Evolutionary conservation across 1,140 invertebrate genomes (phyloP).

Genomic region (Cotesia vestalis): DNA sequence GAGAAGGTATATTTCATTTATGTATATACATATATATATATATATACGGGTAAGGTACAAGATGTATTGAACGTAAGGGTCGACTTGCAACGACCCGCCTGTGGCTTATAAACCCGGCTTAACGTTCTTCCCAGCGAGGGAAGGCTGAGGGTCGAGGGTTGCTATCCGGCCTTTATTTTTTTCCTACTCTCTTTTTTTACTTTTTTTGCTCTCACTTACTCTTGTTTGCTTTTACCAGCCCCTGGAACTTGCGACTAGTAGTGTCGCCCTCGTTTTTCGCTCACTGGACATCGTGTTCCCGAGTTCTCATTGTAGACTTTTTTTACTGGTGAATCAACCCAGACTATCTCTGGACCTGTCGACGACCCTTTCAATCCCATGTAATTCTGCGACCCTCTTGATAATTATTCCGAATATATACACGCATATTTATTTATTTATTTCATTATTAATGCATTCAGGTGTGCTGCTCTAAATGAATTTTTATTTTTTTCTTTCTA

Average conservation of each 20-base stretch:
- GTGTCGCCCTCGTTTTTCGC: conserved; percentile 32
- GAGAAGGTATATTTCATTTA: conserved; percentile 16
- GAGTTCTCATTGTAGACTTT: conserved; percentile 20
- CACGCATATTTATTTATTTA: too few relatives aligned
- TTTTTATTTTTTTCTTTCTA: conserved; percentile 3
- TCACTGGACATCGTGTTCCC: conserved; percentile 16
- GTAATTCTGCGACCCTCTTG: conserved; percentile 27
- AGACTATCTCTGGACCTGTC: conserved; percentile 24
- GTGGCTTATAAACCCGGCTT: conserved; percentile 49
- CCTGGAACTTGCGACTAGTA: not conserved
- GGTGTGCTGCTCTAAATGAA: not conserved
- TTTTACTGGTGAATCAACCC: conserved; percentile 25
- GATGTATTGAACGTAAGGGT: conserved; percentile 45
- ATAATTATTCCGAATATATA: conserved; percentile 22
- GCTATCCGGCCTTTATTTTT: conserved; percentile 13
- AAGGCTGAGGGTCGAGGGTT: conserved; percentile 12
- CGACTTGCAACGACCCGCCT: conserved; percentile 41
- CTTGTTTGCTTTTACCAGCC: not conserved
- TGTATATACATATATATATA: too few relatives aligned
- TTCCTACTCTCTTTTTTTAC: not conserved
- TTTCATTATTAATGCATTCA: conserved; percentile 20
- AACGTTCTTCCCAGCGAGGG: conserved; percentile 36
- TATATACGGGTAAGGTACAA: conserved; percentile 30
- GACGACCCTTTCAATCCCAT: conserved; percentile 26
- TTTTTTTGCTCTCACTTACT: not conserved